Evolutionary conservation across 1,140 invertebrate species (phyloP).

Genomic region (roundworm (Caenorhabditis elegans)): WBcel235 BX284605.5:19766001-19766500

Average conservation of each 20-base stretch:
- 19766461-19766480: slow-evolving; percentile 43
- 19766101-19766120: no score
- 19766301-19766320: slow-evolving; percentile 55
- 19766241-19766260: slow-evolving; percentile 52
- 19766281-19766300: slow-evolving; percentile 65
- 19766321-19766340: slow-evolving; percentile 55
- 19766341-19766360: slow-evolving; percentile 19
- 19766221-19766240: slow-evolving; percentile 48
- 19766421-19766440: neutral
- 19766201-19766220: no score
- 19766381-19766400: slow-evolving; percentile 47
- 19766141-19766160: no score
- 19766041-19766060: no score
- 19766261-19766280: slow-evolving; percentile 62
- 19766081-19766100: no score
- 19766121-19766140: no score
- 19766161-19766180: no score
- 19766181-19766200: no score
- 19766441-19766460: no score
- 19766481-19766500: slow-evolving; percentile 59
- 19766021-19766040: no score
- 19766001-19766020: no score
- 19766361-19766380: slow-evolving; percentile 36
- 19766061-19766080: no score
- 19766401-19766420: slow-evolving; percentile 46